These are phyloP conservation scores for Tapirus terrestris DNA, from an alignment of 2,113 vertebrate genomes.

Conservation along the genomic window DNA sequence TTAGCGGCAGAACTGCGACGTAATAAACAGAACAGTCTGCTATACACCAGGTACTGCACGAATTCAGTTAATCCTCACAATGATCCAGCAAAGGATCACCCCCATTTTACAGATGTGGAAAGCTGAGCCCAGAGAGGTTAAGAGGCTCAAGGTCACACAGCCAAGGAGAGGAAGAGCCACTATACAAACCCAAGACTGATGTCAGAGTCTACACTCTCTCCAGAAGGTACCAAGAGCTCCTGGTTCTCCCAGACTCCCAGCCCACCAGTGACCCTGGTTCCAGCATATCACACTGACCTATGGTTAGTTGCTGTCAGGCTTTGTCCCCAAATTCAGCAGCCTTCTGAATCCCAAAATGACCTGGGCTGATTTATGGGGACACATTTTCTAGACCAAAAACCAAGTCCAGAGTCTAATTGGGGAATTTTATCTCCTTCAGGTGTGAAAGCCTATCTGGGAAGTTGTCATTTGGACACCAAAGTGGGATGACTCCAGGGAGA, in stretches of 20 bases:
- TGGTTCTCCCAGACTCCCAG: neutral
- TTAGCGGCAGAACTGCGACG: neutral
- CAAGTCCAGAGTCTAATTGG: neutral
- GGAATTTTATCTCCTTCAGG: neutral
- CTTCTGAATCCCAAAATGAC: neutral
- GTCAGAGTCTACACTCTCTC: neutral
- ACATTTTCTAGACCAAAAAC: neutral
- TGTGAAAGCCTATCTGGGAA: neutral
- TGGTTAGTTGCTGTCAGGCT: neutral
- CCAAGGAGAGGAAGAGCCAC: neutral
- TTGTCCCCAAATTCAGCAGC: neutral
- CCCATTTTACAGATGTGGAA: neutral
- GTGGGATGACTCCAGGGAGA: neutral
- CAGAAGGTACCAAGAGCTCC: neutral
- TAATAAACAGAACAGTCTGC: neutral
- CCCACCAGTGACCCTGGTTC: neutral
- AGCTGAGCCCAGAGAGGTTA: neutral
- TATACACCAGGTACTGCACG: neutral
- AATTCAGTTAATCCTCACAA: neutral
- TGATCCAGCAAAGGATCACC: neutral
- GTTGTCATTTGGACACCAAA: neutral
- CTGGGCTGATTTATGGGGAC: neutral
- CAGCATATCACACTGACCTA: neutral
- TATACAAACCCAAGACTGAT: neutral
- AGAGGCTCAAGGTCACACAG: neutral